Percentiles rank a stretch among this genome's conserved stretches.
Evolutionary conservation across 2,113 vertebrate species (phyloP).

Genomic region (Xenotilapia leptura): DNA sequence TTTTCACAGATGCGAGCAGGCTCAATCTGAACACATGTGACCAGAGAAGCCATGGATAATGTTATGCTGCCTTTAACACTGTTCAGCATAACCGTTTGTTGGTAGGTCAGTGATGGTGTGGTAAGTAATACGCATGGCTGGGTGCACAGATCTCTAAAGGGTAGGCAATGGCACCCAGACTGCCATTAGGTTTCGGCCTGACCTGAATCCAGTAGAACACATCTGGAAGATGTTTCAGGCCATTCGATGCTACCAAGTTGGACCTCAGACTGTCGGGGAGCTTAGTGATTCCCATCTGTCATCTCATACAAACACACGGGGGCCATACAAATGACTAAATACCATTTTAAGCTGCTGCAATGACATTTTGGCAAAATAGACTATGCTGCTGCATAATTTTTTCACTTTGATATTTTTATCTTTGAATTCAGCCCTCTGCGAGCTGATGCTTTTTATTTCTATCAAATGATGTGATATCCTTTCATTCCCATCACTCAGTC

Average conservation of each 20-base stretch:
- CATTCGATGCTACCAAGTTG: not conserved
- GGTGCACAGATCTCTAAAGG: not conserved
- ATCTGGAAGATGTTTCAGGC: not conserved
- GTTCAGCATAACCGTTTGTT: not conserved
- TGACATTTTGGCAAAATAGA: not conserved
- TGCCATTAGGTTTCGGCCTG: not conserved
- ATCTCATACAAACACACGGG: not conserved
- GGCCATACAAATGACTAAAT: not conserved
- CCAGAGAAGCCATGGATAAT: not conserved
- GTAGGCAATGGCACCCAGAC: not conserved
- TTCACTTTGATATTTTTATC: not conserved
- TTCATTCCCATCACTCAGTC: not conserved
- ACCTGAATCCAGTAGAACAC: not conserved
- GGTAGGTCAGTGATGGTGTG: not conserved
- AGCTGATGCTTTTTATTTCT: not conserved
- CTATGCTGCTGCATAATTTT: not conserved
- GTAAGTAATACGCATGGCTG: not conserved
- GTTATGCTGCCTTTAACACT: not conserved
- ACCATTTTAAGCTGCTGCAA: not conserved
- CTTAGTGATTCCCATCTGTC: not conserved
- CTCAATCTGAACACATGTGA: not conserved
- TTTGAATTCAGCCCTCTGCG: not conserved
- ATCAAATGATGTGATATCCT: not conserved
- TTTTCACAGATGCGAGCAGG: not conserved
- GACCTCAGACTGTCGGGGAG: not conserved